Evolutionary conservation across 2,888 invertebrate species (phyloP).

Genomic region (Eupithecia exiguata): DNA sequence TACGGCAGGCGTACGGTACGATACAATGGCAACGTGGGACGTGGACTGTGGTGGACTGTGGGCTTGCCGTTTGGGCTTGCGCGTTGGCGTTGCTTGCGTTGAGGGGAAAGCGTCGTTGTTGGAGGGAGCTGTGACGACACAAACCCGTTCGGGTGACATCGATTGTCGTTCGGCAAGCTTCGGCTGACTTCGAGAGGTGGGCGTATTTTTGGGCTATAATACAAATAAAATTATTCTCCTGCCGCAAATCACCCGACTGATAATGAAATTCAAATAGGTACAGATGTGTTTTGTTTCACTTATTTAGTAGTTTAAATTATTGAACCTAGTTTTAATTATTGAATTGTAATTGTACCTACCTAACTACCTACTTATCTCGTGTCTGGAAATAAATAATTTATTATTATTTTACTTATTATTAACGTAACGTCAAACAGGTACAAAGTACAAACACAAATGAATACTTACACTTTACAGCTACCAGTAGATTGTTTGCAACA

Average conservation of each 20-base stretch:
- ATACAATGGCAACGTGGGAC: constrained; percentile 61
- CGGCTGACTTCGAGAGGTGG: constrained; percentile 51
- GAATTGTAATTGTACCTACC: too few relatives aligned
- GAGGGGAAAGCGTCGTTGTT: constrained; percentile 69
- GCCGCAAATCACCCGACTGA: constrained; percentile 1
- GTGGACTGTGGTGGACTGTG: constrained; percentile 57
- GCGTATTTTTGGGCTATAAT: constrained; percentile 49
- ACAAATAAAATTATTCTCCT: too few relatives aligned
- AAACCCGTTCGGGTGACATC: constrained; percentile 73
- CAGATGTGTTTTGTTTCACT: not conserved
- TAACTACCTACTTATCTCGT: too few relatives aligned
- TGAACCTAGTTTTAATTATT: too few relatives aligned
- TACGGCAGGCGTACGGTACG: constrained; percentile 55
- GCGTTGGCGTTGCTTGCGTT: constrained; percentile 48
- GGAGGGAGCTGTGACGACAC: constrained; percentile 56
- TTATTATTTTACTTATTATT: too few relatives aligned
- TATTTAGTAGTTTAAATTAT: too few relatives aligned
- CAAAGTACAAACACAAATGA: too few relatives aligned
- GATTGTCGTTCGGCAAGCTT: constrained; percentile 71
- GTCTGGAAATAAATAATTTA: too few relatives aligned
- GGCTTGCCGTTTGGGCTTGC: constrained; percentile 32
- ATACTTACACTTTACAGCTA: too few relatives aligned
- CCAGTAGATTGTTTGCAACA: too few relatives aligned
- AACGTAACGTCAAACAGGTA: too few relatives aligned
- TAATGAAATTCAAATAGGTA: not conserved